phyloP scores from a whole-genome alignment of 2,113 vertebrate species.

The Ameiurus melas region DNA sequence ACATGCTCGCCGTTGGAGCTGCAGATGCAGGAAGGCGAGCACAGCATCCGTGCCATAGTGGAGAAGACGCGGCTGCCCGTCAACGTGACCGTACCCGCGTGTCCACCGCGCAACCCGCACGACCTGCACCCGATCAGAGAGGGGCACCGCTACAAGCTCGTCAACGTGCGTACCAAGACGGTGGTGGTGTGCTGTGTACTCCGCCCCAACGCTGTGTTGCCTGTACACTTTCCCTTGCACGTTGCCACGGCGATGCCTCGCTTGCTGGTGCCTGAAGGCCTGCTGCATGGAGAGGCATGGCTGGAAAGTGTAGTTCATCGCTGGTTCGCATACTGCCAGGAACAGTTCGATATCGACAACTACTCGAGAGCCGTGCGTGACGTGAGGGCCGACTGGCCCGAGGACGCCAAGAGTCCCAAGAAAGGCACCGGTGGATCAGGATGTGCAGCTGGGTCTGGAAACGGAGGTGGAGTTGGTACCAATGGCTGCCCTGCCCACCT shows the following conservation, averaged over 20 bases:
- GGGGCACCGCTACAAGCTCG: slow-evolving; percentile 95
- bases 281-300: slow-evolving; percentile 88
- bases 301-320: slow-evolving; percentile 88
- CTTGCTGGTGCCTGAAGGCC: slow-evolving; percentile 85
- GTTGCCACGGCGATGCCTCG: slow-evolving; percentile 78
- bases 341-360: slow-evolving; percentile 95
- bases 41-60: slow-evolving; percentile 95
- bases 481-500: slow-evolving; percentile 79
- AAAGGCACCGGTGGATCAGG: slow-evolving; percentile 64
- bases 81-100: slow-evolving; percentile 88
- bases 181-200: slow-evolving; percentile 93
- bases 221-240: slow-evolving; percentile 91
- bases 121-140: slow-evolving; percentile 95
- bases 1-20: slow-evolving; percentile 94
- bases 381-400: slow-evolving; percentile 88
- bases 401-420: slow-evolving; percentile 92
- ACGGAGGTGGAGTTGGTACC: slow-evolving; percentile 54
- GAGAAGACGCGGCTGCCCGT: slow-evolving; percentile 95
- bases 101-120: slow-evolving; percentile 90
- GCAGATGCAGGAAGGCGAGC: slow-evolving; percentile 98
- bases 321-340: slow-evolving; percentile 91
- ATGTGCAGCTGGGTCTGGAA: slow-evolving; percentile 59
- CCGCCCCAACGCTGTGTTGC: slow-evolving; percentile 87
- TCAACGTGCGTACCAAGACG: slow-evolving; percentile 95
- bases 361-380: slow-evolving; percentile 94